These are phyloP conservation scores for Trileptium ribeirensis DNA, from an alignment of 2,888 invertebrate genomes.

Conservation along the genomic window DNA sequence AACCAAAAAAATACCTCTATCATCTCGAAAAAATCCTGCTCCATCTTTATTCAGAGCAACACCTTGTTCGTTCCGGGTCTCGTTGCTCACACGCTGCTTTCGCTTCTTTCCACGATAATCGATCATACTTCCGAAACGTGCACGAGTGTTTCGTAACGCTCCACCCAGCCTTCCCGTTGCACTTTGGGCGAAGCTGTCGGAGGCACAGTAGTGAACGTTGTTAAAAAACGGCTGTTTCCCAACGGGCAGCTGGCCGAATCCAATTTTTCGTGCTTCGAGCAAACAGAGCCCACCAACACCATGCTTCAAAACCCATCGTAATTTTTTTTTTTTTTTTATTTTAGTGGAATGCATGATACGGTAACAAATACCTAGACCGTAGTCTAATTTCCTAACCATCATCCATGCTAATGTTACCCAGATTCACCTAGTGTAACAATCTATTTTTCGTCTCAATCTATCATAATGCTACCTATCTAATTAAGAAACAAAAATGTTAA, in stretches of 20 bases:
- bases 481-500: too few species aligned
- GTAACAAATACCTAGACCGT: background rate
- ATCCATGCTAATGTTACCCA: background rate
- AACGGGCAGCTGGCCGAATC: background rate
- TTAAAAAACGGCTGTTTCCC: background rate
- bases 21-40: background rate
- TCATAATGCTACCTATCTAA: too few species aligned
- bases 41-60: background rate
- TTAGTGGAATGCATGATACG: background rate
- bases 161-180: background rate
- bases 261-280: background rate
- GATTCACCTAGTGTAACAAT: background rate
- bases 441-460: too few species aligned
- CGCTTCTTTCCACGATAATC: background rate
- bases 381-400: background rate
- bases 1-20: too few species aligned
- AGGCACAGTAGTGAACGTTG: background rate
- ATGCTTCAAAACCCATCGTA: background rate
- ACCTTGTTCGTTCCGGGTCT: background rate
- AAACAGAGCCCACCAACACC: background rate
- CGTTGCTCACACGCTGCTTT: background rate
- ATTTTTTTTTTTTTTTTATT: background rate
- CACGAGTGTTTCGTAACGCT: background rate
- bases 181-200: background rate
- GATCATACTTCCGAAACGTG: background rate